Conservation (phyloP, 2,113 vertebrate species). For the Oryzias woworae region DNA sequence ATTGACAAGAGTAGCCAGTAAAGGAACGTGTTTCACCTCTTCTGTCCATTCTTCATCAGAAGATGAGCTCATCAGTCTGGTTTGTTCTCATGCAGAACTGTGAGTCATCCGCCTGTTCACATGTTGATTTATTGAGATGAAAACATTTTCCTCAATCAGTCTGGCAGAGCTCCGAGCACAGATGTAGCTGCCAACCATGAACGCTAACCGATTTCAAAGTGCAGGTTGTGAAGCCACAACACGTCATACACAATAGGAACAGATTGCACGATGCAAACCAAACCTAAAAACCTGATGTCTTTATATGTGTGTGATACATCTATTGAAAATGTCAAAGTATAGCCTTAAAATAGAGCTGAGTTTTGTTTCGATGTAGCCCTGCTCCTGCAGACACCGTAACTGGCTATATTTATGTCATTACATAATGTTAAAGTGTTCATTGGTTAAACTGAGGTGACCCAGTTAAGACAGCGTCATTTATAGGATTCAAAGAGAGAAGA, state of each 20-base stretch:
- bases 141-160: conserved; percentile 29
- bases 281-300: conserved; percentile 9
- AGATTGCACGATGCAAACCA: conserved; percentile 17
- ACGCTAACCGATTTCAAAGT: conserved; percentile 24
- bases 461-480: conserved; percentile 55
- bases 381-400: conserved; percentile 43
- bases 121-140: conserved; percentile 49
- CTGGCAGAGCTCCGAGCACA: conserved; percentile 1
- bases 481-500: conserved; percentile 11
- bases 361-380: conserved; percentile 19
- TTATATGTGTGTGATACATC: not conserved
- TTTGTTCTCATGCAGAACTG: conserved; percentile 23
- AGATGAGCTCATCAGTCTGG: conserved; percentile 28
- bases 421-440: conserved; percentile 62
- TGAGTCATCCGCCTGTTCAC: conserved; percentile 30
- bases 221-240: conserved; percentile 26
- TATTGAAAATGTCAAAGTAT: not conserved
- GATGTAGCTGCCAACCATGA: conserved; percentile 24
- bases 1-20: conserved; percentile 8
- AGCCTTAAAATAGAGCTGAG: conserved; percentile 26
- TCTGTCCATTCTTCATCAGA: conserved; percentile 25
- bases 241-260: conserved; percentile 20
- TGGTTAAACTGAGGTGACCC: conserved; percentile 63
- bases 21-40: conserved; percentile 13
- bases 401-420: conserved; percentile 66